Conservation (phyloP, 2,888 invertebrate genomes). For the Drosophila phalerata region DNA sequence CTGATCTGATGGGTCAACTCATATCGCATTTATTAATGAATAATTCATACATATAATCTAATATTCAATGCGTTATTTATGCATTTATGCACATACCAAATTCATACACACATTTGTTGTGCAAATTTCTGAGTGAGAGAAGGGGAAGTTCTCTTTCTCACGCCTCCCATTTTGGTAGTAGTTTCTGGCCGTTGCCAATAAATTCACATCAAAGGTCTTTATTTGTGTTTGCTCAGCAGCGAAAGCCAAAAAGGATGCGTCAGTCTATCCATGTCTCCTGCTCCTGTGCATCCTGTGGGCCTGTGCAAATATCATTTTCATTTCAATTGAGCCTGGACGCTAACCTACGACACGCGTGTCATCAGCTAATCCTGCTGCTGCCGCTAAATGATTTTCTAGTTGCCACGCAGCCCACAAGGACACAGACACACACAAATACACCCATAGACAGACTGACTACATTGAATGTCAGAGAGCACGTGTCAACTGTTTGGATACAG, state of each 20-base stretch:
- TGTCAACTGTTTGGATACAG: constrained; percentile 77
- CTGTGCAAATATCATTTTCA: constrained; percentile 83
- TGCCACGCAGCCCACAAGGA: constrained; percentile 68
- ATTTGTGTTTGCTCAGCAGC: constrained; percentile 82
- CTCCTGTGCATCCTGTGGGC: constrained; percentile 36
- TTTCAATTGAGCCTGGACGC: constrained; percentile 74
- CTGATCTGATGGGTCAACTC: neutral
- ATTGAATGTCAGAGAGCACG: constrained; percentile 65
- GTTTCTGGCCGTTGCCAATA: constrained; percentile 71
- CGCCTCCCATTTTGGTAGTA: constrained; percentile 52
- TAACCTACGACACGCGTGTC: constrained; percentile 78
- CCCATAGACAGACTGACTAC: constrained; percentile 31
- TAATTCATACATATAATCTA: constrained; percentile 57
- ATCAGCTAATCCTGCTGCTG: constrained; percentile 82
- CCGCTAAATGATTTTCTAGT: constrained; percentile 84
- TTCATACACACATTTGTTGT: constrained; percentile 84
- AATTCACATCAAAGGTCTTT: constrained; percentile 81
- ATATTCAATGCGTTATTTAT: constrained; percentile 72
- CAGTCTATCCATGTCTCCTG: constrained; percentile 26
- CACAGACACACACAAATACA: constrained; percentile 56
- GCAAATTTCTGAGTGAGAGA: constrained; percentile 73
- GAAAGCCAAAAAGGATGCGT: constrained; percentile 78
- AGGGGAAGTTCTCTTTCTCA: constrained; percentile 62
- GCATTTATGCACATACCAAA: constrained; percentile 64
- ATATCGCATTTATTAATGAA: constrained; percentile 64